Base-by-base conservation (phyloP, 2,113 vertebrate genomes). In the Boulengeromyrus knoepffleri region DNA sequence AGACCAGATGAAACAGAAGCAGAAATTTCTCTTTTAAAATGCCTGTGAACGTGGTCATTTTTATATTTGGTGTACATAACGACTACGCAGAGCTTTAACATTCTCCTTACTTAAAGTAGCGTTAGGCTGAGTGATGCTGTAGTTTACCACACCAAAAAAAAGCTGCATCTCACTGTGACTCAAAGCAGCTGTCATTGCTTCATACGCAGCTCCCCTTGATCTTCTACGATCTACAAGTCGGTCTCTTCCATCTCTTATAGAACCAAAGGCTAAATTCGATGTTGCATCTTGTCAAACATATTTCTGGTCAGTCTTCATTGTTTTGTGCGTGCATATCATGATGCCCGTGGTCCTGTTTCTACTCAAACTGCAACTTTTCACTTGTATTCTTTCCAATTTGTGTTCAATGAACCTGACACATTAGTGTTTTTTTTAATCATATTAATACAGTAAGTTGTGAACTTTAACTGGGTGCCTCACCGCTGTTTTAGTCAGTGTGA, bases 151-250 rank as follows among this genome's bases (percentile, higher is more conserved):
- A 49, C n/a, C 42, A 77, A 62, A 27, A 24, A 24, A 24, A 15
- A 49, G n/a, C 62, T 46, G 36, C 19, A n/a, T 21, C 10, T 74
- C 45, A 88, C 88, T 89, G 88, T 89, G 88, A 89, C 21, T 42
- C 15, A 15, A 17, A 31, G 36, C 27, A 53, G 36, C 50, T 84
- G n/a, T 24, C 36, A 24, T 21, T 21, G 39, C 31, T 4, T 80
- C 19, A 50, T 39, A 4, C 17, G 1, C 66, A 47, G 31, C 46
- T 66, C 9, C 49, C 21, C 27, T 7, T n/a, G n/a, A 15, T 77
- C n/a, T 89, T 80, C 15, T 53, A 83, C 15, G 27, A n/a, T 56
- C 24, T 56, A 4, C 24, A 52, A 83, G 70, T 12, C 3, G n/a
- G 70, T 27, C 3, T 70, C 27, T 31, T 70, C 62, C 62, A 70